Percentiles rank a stretch among this genome's conserved stretches.
phyloP scores from a whole-genome alignment of 2,888 invertebrate genomes.

The Drosophila prolongata region DNA sequence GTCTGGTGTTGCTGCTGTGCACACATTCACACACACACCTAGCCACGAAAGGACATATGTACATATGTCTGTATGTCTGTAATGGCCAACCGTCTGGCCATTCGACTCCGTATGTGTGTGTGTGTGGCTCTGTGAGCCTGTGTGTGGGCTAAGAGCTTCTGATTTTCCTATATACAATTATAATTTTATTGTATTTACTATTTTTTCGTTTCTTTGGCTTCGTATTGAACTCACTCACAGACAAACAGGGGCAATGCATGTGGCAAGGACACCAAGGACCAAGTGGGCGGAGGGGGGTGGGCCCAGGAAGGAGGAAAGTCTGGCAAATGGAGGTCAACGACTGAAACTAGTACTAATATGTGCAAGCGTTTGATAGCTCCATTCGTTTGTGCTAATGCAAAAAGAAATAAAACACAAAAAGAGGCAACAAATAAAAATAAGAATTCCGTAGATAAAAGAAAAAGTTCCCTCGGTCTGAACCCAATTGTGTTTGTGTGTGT shows the following conservation, averaged over 20 bases:
- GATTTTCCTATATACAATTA: slow-evolving; percentile 78
- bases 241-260: slow-evolving; percentile 46
- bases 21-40: slow-evolving; percentile 28
- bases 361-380: slow-evolving; percentile 45
- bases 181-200: slow-evolving; percentile 83
- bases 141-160: slow-evolving; percentile 56
- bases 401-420: slow-evolving; percentile 64
- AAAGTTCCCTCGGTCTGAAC: slow-evolving; percentile 63
- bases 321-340: slow-evolving; percentile 82
- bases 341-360: slow-evolving; percentile 76
- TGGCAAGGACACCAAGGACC: slow-evolving; percentile 35
- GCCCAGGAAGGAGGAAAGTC: slow-evolving; percentile 44
- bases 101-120: slow-evolving; percentile 12
- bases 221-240: slow-evolving; percentile 73
- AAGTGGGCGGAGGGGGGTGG: slow-evolving; percentile 7
- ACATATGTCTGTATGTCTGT: slow-evolving; percentile 33
- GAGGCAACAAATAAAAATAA: slow-evolving; percentile 50
- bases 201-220: slow-evolving; percentile 81
- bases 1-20: slow-evolving; percentile 49
- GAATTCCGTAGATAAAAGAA: slow-evolving; percentile 50
- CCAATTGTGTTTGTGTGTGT: slow-evolving; percentile 37
- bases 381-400: slow-evolving; percentile 65
- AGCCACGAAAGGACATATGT: slow-evolving; percentile 20
- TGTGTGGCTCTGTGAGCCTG: slow-evolving; percentile 31
- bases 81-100: slow-evolving; percentile 46